Evolutionary conservation across 2,888 invertebrate species (phyloP).

Genomic region (Aphelenchoides bicaudatus): DNA sequence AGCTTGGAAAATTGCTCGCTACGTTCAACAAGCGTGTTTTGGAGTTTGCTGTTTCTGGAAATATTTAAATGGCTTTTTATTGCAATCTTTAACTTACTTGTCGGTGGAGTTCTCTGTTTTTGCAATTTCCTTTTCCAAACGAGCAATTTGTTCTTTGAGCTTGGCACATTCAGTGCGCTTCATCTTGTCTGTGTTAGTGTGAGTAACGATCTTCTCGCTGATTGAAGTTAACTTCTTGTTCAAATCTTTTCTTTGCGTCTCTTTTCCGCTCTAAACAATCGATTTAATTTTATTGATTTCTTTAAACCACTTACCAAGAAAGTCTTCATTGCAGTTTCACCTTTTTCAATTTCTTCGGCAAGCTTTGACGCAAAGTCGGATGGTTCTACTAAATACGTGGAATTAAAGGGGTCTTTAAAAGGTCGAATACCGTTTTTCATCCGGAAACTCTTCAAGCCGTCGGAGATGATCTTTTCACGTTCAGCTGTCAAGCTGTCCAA

Average conservation of each 20-base stretch:
- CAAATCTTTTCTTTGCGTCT: not conserved
- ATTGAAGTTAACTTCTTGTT: slow-evolving; percentile 9
- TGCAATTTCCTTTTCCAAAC: not conserved
- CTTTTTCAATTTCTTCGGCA: not conserved
- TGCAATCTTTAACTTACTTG: not conserved
- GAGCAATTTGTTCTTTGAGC: slow-evolving; percentile 18
- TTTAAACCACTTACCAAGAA: slow-evolving; percentile 8
- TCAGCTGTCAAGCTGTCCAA: not conserved
- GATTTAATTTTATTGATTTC: slow-evolving; percentile 5
- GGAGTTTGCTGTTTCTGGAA: not conserved
- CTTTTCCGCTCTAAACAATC: slow-evolving; percentile 7
- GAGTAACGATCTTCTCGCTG: slow-evolving; percentile 1
- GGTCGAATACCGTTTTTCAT: not conserved
- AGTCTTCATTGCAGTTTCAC: not conserved
- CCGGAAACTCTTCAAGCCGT: not conserved
- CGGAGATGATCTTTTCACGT: not conserved
- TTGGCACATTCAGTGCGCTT: slow-evolving; percentile 22
- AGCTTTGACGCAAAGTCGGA: slow-evolving; percentile 10
- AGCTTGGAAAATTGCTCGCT: not conserved
- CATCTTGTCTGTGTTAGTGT: not conserved
- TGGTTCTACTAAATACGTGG: not conserved
- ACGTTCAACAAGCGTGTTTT: not conserved
- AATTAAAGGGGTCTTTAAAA: not conserved
- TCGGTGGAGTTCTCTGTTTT: not conserved
- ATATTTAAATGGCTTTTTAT: not conserved